Base-by-base conservation (phyloP, 2,888 invertebrate species). In the Spatulosminthurus flaviceps region DNA sequence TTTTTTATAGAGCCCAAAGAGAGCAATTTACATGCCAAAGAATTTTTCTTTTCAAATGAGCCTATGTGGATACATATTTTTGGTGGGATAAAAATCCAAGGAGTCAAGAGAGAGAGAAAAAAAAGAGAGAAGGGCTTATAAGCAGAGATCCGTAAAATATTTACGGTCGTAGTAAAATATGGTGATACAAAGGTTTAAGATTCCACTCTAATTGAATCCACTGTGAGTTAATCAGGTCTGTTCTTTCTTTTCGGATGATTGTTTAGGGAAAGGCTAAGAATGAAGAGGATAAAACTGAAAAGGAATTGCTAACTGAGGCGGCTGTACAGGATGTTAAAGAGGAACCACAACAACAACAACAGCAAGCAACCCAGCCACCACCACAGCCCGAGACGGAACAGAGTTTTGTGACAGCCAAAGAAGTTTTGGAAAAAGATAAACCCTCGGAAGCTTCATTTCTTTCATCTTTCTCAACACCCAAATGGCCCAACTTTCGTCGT, bases 381-480 rank as follows among this genome's bases (percentile, higher is more conserved):
- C 74, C 64, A 29, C 24, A 21, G n/a, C 19, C 13, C 22, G 75
- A 75, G 42, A 75, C 13, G 41, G 75, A 75, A 1, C 24, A 29
- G 22, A 75, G 75, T 41, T 75, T 70, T 69, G 77, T 67, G 51
- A 51, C 67, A 69, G 71, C 64, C 22, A 78, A 51, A 34, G 71
- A 70, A 0, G 24, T 61, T 24, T n/a, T 34, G n/a, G 77, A 78
- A 21, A 69, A 71, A 16, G 78, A 78, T 26, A 75, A 66, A 64
- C 66, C 73, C 43, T 78, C 78, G 4, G 66, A 71, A 66, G 43
- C 80, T n/a, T 80, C 80, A 41, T 80, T 80, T 64, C 24, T 80
- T 21, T 66, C 80, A 9, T 73, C 80, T 29, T 80, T 80, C 66
- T 74, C 75, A n/a, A 75, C 78, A 16, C 80, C 80, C 41, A 75